Percentiles rank a stretch among this genome's conserved stretches.
phyloP scores from a whole-genome alignment of 2,888 invertebrate genomes.

The Molorchus minor region DNA sequence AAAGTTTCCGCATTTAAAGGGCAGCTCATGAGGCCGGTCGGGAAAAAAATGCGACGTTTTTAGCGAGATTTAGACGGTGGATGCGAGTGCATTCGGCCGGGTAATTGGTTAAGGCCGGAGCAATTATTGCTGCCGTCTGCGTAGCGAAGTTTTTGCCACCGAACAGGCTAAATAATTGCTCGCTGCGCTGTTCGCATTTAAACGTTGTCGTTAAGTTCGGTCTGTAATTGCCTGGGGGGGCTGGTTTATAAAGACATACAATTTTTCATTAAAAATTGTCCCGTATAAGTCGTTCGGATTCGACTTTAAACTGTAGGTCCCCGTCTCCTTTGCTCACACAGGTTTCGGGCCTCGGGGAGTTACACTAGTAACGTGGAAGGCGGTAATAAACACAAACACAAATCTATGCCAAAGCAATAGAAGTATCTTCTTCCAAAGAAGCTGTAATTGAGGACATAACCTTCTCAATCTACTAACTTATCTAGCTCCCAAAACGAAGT shows the following conservation, averaged over 20 bases:
- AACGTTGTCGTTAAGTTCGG: slow-evolving; percentile 55
- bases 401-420: too few species aligned
- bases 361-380: too few species aligned
- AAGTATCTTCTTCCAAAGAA: too few species aligned
- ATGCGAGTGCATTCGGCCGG: slow-evolving; percentile 33
- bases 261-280: too few species aligned
- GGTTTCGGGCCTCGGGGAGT: too few species aligned
- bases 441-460: too few species aligned
- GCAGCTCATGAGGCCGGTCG: background rate
- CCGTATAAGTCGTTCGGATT: too few species aligned
- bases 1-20: slow-evolving; percentile 5
- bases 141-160: slow-evolving; percentile 52
- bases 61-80: slow-evolving; percentile 15
- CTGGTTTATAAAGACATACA: slow-evolving; percentile 59
- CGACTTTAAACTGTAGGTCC: too few species aligned
- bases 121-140: slow-evolving; percentile 55
- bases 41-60: slow-evolving; percentile 4
- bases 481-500: too few species aligned
- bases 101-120: slow-evolving; percentile 52
- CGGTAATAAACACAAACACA: too few species aligned
- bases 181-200: slow-evolving; percentile 53
- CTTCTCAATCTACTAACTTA: too few species aligned
- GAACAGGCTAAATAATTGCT: slow-evolving; percentile 51
- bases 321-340: too few species aligned
- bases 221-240: slow-evolving; percentile 49